Base-by-base conservation (phyloP, 2,797 vertebrate species). In the Luscinia megarhynchos region DNA sequence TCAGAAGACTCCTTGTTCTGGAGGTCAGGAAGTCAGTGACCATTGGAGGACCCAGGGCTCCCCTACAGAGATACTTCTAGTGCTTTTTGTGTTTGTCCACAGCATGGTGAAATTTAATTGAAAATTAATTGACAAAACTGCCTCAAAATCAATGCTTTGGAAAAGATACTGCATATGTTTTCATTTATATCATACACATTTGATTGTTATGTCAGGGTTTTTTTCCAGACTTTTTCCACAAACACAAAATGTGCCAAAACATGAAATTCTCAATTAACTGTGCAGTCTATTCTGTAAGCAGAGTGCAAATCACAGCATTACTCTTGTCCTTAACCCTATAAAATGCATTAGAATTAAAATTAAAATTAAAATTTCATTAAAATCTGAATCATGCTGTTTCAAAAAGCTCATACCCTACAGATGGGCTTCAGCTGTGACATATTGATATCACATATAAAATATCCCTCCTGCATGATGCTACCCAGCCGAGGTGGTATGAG, bases 401-500 rank as follows among this genome's bases (percentile, higher is more conserved):
- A 59, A 30, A 38, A 24, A 77, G 30, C 13, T 57, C 5, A 6
- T 12, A 22, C 6, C 26, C 40, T 54, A 58, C 40, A 67, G 27
- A n/a, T 4, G 16, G 40, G 8, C 41, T 62, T 50, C 32, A 59
- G 18, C 70, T 53, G 46, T 1, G 22, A 32, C 19, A 30, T 1
- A 0, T 2, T 15, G 34, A 22, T 38, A 55, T 15, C 2, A 1
- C 32, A 11, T 3, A 38, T 2, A 5, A 83, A 64, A 45, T 5
- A 29, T 2, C 24, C 24, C 17, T 63, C 24, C 12, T 34, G 21
- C 1, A 0, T 2, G 21, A 40, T 38, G 34, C 54, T 11, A 41
- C 36, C 11, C 67, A 62, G 46, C 17, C 0, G 0, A 34, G 12
- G 27, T 6, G 18, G 23, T 0, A n/a, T 0, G 6, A 12, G 36